Conservation (phyloP, 2,797 vertebrate genomes). For the Microcaecilia unicolor region DNA sequence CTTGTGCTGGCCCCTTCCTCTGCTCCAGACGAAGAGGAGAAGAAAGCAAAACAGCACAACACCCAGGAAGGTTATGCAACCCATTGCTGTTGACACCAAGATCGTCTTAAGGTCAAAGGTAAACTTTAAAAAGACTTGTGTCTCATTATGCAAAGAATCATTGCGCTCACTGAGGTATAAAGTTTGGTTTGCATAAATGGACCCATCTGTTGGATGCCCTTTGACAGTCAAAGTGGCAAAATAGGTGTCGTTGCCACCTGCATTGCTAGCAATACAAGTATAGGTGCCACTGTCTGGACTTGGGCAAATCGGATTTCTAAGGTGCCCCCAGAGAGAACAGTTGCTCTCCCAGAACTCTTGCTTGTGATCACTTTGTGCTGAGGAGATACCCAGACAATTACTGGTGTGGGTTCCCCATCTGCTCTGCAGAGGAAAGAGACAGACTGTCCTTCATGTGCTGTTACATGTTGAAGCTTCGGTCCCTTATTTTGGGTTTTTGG, state of each 20-base stretch:
- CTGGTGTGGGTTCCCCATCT: constrained; percentile 80
- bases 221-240: constrained; percentile 84
- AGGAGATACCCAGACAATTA: constrained; percentile 91
- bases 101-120: constrained; percentile 94
- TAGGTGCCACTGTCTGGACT: constrained; percentile 86
- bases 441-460: constrained; percentile 72
- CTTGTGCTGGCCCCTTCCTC: constrained; percentile 92
- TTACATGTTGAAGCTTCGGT: constrained; percentile 82
- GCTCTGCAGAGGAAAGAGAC: constrained; percentile 86
- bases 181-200: constrained; percentile 67
- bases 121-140: constrained; percentile 80
- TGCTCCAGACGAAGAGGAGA: constrained; percentile 96
- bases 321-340: constrained; percentile 78
- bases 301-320: constrained; percentile 81
- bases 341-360: constrained; percentile 68
- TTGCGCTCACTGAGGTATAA: constrained; percentile 74
- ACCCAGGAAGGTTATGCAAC: constrained; percentile 93
- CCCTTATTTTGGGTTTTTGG: constrained; percentile 87
- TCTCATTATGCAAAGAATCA: constrained; percentile 83
- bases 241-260: constrained; percentile 92
- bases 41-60: constrained; percentile 98
- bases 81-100: constrained; percentile 95
- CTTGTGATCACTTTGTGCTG: constrained; percentile 80
- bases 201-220: constrained; percentile 55
- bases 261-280: constrained; percentile 95